Evolutionary conservation across 2,113 vertebrate genomes (phyloP).

Genomic region (Promerops cafer): DNA sequence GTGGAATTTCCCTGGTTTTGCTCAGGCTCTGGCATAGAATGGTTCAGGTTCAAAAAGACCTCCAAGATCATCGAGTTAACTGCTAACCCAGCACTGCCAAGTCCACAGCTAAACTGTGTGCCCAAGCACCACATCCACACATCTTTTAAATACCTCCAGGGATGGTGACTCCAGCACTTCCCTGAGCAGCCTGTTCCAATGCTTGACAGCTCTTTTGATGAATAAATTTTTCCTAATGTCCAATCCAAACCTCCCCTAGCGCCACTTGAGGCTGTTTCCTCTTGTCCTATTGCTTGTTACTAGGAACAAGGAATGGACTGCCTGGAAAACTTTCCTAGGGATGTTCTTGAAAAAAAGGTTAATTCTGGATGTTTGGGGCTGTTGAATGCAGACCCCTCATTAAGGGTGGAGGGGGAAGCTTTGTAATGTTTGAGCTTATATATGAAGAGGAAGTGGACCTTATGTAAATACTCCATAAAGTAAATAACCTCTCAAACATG

Average conservation of each 20-base stretch:
- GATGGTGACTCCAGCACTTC: neutral
- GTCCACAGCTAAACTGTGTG: neutral
- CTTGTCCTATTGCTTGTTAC: neutral
- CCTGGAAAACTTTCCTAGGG: constrained; percentile 19
- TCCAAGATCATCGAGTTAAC: neutral
- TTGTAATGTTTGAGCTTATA: constrained; percentile 36
- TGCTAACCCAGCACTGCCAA: neutral
- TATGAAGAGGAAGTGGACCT: constrained; percentile 33
- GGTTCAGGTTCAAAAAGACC: neutral
- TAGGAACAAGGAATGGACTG: neutral
- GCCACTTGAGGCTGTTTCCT: neutral
- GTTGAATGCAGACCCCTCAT: constrained; percentile 19
- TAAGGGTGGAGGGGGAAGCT: neutral
- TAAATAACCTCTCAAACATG: constrained; percentile 45
- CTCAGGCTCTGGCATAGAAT: neutral
- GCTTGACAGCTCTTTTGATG: neutral
- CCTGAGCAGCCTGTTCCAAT: neutral
- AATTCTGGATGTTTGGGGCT: constrained; percentile 26
- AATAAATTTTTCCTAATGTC: neutral
- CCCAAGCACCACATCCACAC: neutral
- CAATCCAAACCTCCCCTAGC: neutral
- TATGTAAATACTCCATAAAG: constrained; percentile 26
- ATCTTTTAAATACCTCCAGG: neutral
- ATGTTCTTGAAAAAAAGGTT: constrained; percentile 31
- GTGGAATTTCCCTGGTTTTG: neutral